Evolutionary conservation across 2,113 vertebrate genomes (phyloP).

Genomic region (Hydrolagus affinis): DNA sequence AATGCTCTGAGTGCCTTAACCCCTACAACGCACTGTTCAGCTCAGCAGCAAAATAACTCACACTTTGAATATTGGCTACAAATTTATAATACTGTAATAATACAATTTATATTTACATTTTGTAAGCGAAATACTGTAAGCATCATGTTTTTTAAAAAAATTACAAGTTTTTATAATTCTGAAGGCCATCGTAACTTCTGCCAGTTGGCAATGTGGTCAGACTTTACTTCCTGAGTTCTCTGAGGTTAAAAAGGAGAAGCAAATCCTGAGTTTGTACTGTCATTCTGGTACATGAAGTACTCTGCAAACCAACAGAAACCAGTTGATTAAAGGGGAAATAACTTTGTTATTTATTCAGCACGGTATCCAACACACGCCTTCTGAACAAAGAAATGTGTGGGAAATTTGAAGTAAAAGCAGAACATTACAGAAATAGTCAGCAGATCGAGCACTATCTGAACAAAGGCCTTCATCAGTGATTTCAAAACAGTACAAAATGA

Average conservation of each 20-base stretch:
- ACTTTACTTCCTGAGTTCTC: background rate
- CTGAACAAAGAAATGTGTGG: background rate
- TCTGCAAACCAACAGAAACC: background rate
- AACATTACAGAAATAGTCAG: no score
- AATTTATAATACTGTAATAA: background rate
- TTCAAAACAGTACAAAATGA: background rate
- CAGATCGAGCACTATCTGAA: no score
- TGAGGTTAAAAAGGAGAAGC: background rate
- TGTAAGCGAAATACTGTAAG: background rate
- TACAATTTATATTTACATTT: background rate
- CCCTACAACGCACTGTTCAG: background rate
- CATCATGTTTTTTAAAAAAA: background rate
- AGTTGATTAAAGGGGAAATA: background rate
- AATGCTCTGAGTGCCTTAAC: background rate
- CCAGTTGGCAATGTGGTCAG: background rate
- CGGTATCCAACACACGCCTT: no score
- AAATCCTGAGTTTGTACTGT: background rate
- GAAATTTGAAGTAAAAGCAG: no score
- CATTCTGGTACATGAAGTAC: background rate
- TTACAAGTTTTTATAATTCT: no score
- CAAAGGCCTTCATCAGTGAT: no score
- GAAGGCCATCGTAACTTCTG: no score
- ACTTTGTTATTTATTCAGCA: background rate
- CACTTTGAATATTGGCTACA: background rate
- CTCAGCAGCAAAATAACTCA: background rate